Conservation (phyloP, 2,113 vertebrate genomes). For the Salvelinus namaycush region DNA sequence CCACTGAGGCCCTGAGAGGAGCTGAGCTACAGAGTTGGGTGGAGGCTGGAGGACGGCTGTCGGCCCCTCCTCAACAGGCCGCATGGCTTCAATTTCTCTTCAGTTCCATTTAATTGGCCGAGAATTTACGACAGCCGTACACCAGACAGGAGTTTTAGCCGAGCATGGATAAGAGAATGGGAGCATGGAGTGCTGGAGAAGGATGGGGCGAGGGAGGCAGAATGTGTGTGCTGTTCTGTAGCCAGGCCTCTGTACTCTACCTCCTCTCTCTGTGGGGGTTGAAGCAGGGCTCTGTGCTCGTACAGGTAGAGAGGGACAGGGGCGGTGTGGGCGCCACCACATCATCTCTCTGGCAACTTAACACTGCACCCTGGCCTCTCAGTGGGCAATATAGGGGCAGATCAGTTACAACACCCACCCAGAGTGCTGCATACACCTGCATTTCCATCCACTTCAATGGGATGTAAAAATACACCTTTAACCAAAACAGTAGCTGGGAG, state of each 20-base stretch:
- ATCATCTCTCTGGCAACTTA: conserved; percentile 66
- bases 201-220: neutral
- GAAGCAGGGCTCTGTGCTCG: conserved; percentile 59
- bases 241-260: neutral
- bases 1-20: conserved; percentile 54
- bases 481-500: conserved; percentile 68
- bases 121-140: conserved; percentile 58
- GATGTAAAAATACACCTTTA: conserved; percentile 78
- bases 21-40: conserved; percentile 51
- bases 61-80: conserved; percentile 10
- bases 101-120: conserved; percentile 60
- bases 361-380: conserved; percentile 64
- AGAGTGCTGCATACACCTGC: conserved; percentile 68
- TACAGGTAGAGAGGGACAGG: conserved; percentile 70
- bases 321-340: conserved; percentile 64
- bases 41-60: conserved; percentile 29
- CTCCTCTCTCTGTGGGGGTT: conserved; percentile 62
- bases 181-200: conserved; percentile 16
- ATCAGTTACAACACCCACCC: conserved; percentile 78
- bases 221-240: conserved; percentile 16
- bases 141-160: conserved; percentile 39
- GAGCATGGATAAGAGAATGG: conserved; percentile 35
- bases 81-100: conserved; percentile 51
- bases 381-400: conserved; percentile 67
- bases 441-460: conserved; percentile 76